A percentile compares a stretch with the other conserved stretches of the same genome.
phyloP scores from a whole-genome alignment of 2,113 vertebrate genomes.

The Brienomyrus longianalis region DNA sequence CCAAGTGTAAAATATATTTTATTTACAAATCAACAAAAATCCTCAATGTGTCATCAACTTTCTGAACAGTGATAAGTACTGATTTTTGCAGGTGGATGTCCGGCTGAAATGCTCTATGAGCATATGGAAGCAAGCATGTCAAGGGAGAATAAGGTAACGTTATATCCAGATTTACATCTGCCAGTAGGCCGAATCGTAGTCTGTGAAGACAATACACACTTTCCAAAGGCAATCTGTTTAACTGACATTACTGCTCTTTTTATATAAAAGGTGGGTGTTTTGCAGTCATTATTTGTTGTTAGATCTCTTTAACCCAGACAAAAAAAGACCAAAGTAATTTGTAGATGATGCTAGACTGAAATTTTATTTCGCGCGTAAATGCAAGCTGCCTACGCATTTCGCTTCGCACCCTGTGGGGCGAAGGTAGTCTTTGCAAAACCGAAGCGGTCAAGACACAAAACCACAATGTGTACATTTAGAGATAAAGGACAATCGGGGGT shows the following conservation, averaged over 20 bases:
- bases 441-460: neutral
- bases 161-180: neutral
- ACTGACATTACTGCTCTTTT: neutral
- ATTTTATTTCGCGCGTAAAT: neutral
- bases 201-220: neutral
- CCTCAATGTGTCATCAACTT: neutral
- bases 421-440: neutral
- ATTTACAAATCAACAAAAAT: neutral
- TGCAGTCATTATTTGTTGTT: neutral
- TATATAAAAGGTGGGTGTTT: neutral
- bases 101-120: slow-evolving; percentile 43
- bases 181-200: neutral
- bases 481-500: neutral
- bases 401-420: neutral
- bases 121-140: slow-evolving; percentile 39
- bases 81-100: slow-evolving; percentile 21
- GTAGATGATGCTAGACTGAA: neutral
- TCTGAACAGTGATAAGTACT: neutral
- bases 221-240: neutral
- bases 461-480: neutral
- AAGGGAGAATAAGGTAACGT: slow-evolving; percentile 40
- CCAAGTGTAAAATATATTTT: neutral
- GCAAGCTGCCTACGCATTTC: neutral
- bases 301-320: neutral
- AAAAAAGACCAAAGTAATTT: neutral